Percentiles rank a stretch among this genome's conserved stretches.
Conservation (phyloP, 1,140 invertebrate genomes). For the Bicyclus anynana region DNA sequence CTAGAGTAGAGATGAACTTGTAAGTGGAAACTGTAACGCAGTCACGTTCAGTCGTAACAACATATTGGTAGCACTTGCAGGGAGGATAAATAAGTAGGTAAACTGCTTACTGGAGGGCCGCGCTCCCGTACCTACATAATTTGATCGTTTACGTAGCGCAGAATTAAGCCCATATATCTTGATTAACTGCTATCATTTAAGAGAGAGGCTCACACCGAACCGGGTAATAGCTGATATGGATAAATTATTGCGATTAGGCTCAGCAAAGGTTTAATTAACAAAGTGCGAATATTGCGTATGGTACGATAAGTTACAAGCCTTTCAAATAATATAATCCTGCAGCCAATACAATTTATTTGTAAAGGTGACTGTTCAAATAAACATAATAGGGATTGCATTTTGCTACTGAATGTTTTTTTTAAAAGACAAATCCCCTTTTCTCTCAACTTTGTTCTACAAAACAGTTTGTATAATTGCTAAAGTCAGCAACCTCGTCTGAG, state of each 20-base stretch:
- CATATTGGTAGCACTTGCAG: conserved; percentile 16
- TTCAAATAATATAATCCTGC: too few relatives aligned
- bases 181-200: conserved; percentile 44
- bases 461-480: too few relatives aligned
- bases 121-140: conserved; percentile 20
- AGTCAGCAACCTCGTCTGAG: too few relatives aligned
- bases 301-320: too few relatives aligned
- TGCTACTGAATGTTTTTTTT: too few relatives aligned
- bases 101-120: conserved; percentile 33
- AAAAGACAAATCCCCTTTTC: too few relatives aligned
- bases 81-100: conserved; percentile 37
- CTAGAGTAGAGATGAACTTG: background rate
- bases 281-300: background rate
- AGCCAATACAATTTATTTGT: too few relatives aligned
- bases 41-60: conserved; percentile 17
- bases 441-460: too few relatives aligned
- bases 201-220: conserved; percentile 13
- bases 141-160: conserved; percentile 23
- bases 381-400: too few relatives aligned
- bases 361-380: too few relatives aligned
- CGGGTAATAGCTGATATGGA: conserved; percentile 3
- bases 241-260: background rate
- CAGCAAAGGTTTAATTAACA: conserved; percentile 5
- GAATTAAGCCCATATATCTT: conserved; percentile 49
- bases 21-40: background rate